Base-by-base conservation (phyloP, 2,888 invertebrate species). In the Acleris sparsana region DNA sequence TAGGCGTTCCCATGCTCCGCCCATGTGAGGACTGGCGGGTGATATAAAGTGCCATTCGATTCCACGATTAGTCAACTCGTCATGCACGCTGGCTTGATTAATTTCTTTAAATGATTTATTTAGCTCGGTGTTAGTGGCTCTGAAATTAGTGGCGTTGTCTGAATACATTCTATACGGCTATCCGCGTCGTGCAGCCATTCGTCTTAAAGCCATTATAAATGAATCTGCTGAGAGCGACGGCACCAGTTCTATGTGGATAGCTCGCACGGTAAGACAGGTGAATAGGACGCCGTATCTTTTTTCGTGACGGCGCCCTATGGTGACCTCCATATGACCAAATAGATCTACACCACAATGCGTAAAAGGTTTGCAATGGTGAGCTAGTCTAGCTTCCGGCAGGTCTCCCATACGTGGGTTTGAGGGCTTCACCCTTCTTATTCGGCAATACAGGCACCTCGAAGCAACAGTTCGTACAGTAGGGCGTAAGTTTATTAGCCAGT, bases 391-490 rank as follows among this genome's bases (percentile, higher is more conserved):
- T 16, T 20, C 48, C 3, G 68, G 68, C 43, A 64, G 22, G 43
- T 68, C 61, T 22, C 64, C 68, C 62, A 59, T 65, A 29, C 11
- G 33, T 33, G 9, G 65, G 65, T 3, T n/a, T 53, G 18, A 13
- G 3, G 69, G 67, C 22, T 49, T 62, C 6, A 58, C 62, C 18
- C 65, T 72, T 1, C 67, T 43, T 17, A 74, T 65, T 11, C 71
- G 60, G 39, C 72, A 74, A 0, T 72, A 5, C 67, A 73, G 67
- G 18, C 75, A 75, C n/a, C 48, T 62, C 0, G 69, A 70, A 1
- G 46, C 71, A 1, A 75, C 70, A 25, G 11, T 22, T 33, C 70
- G 69, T 0, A 74, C 72, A 1, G 72, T 71, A 18, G 51, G 51
- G 11, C 51, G 51, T 22, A 51, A 7, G 6, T 11, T 20, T 33